Evolutionary conservation across 2,797 vertebrate species (phyloP).

Genomic region (Danio choprae): DNA sequence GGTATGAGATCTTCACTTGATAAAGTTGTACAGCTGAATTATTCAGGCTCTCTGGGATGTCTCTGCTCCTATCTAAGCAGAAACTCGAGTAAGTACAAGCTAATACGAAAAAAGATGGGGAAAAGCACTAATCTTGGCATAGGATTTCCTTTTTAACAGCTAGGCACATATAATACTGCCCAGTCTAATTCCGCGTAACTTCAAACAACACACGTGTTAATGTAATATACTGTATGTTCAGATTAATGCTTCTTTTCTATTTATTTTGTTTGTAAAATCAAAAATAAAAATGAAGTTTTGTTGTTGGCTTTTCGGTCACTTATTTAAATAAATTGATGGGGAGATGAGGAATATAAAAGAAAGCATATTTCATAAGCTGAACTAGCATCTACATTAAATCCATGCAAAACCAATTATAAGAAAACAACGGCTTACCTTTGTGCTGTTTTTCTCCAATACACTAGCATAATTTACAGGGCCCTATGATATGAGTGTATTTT

Average conservation of each 20-base stretch:
- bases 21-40: conserved; percentile 59
- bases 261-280: too few species aligned
- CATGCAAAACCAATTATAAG: background rate
- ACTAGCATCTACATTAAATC: background rate
- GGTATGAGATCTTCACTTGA: conserved; percentile 53
- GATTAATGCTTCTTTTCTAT: background rate
- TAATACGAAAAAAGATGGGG: conserved; percentile 19
- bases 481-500: too few species aligned
- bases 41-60: conserved; percentile 53
- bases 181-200: conserved; percentile 22
- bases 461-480: too few species aligned
- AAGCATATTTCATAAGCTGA: background rate
- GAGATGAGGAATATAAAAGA: background rate
- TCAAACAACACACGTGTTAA: background rate
- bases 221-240: background rate
- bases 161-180: conserved; percentile 35
- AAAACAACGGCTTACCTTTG: background rate
- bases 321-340: background rate
- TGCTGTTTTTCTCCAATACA: background rate
- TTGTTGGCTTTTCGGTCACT: background rate
- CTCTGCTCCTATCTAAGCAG: conserved; percentile 38
- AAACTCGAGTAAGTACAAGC: conserved; percentile 44
- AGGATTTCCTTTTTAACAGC: conserved; percentile 23
- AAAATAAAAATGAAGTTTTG: too few species aligned
- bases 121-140: conserved; percentile 42